Percentiles rank a stretch among this genome's conserved stretches.
phyloP scores from a whole-genome alignment of 2,888 invertebrate species.

The Seira ritae region DNA sequence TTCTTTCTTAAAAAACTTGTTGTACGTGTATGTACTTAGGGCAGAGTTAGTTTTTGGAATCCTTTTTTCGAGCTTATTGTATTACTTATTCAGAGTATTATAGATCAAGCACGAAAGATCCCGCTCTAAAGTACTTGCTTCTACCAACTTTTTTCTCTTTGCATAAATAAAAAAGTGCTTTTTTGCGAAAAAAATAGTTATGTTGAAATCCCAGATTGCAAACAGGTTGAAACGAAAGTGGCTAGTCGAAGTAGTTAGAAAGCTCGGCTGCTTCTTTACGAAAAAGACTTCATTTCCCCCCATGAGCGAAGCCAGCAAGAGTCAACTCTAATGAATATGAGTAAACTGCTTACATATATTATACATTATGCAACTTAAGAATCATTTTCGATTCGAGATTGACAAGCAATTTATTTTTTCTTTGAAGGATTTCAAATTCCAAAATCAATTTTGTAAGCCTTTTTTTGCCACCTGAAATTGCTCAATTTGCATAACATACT shows the following conservation, averaged over 20 bases:
- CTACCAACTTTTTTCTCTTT: slow-evolving; percentile 2
- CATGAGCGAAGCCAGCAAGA: too few relatives aligned
- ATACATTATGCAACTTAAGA: too few relatives aligned
- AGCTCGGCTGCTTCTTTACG: too few relatives aligned
- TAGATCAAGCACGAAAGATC: slow-evolving; percentile 1
- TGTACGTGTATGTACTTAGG: too few relatives aligned
- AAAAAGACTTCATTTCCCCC: too few relatives aligned
- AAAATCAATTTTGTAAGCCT: background rate
- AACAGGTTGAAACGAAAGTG: slow-evolving; percentile 10
- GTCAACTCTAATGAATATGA: too few relatives aligned
- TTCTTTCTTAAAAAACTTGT: slow-evolving; percentile 12
- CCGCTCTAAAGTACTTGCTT: too few relatives aligned
- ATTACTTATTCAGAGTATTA: background rate
- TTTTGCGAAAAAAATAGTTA: slow-evolving; percentile 8
- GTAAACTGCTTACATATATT: too few relatives aligned
- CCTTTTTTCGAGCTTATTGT: background rate
- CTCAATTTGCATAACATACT: background rate
- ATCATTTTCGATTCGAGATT: background rate
- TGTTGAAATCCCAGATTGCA: background rate
- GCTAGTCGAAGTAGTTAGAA: too few relatives aligned
- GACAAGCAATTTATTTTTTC: background rate
- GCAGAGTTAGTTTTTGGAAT: background rate
- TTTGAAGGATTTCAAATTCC: background rate
- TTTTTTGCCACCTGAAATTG: background rate
- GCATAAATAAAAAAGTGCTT: background rate